Base-by-base conservation (phyloP, 2,888 invertebrate genomes). In the Diogma glabrata region DNA sequence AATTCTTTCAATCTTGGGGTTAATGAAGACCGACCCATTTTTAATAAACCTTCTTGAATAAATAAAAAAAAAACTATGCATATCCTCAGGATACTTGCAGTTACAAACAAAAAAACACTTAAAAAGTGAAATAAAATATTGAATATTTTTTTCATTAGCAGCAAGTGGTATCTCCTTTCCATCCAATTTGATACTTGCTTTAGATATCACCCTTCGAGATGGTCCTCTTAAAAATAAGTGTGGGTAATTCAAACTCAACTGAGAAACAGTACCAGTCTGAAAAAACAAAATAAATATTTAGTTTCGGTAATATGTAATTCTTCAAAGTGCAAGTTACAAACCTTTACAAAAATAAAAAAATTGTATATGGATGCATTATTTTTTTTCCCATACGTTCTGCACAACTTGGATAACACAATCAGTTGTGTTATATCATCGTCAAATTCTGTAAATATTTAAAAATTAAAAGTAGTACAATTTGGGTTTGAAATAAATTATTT, bases 1-100 rank as follows among this genome's bases (percentile, higher is more conserved):
- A 36, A 36, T 36, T 36, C 36, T 36, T 36, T 36, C 17, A 36
- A 36, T 36, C 36, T 36, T 14, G 36, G 36, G 19, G 36, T 36
- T 36, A 36, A 36, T 17, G 14, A 9, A 17, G 36, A 36, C 3
- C 17, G 16, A 2, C 16, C 16, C 36, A 36, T 36, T 36, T 36
- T 36, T 14, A 36, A 14, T 9, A 36, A 7, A 7, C 36, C 36
- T 36, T 36, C 16, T 10, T 36, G 36, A 36, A 36, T 2, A 36
- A 36, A 36, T 14, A 36, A n/a, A n/a, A 36, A 36, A 10, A 36
- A 36, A 36, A 8, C 16, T 17, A 4, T 36, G 36, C 16, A 14
- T 9, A 14, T 36, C 9, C 1, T 36, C 36, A 3, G 36, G 36
- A 14, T 36, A 36, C 9, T 36, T 36, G 3, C 36, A 36, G 14